These are phyloP conservation scores for Drosophila prolongata DNA, from an alignment of 2,888 invertebrate genomes.

Conservation along the genomic window DNA sequence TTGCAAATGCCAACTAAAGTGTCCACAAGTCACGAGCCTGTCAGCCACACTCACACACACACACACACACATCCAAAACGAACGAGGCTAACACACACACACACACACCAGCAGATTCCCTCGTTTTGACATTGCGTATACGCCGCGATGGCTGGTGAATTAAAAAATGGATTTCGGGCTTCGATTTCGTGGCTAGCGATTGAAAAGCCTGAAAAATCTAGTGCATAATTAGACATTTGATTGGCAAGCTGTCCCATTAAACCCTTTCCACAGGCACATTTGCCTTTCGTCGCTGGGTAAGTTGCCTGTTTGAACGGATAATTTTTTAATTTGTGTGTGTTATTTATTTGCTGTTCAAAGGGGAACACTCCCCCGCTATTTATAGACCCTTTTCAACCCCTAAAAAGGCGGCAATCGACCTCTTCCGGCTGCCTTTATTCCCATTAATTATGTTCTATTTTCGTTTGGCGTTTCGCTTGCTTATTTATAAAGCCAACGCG, in stretches of 20 bases:
- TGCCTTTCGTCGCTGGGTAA: not conserved
- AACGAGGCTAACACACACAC: not conserved
- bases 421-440: slow-evolving; percentile 40
- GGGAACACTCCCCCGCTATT: slow-evolving; percentile 10
- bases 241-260: not conserved
- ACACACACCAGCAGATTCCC: not conserved
- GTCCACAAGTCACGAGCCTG: slow-evolving; percentile 45
- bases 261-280: not conserved
- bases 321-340: slow-evolving; percentile 9
- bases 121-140: slow-evolving; percentile 27
- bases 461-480: slow-evolving; percentile 32
- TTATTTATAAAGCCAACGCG: slow-evolving; percentile 40
- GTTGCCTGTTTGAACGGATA: slow-evolving; percentile 12
- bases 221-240: slow-evolving; percentile 27
- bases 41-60: slow-evolving; percentile 3
- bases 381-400: slow-evolving; percentile 16
- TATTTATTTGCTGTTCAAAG: not conserved
- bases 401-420: slow-evolving; percentile 13
- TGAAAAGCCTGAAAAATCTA: slow-evolving; percentile 3
- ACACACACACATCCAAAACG: not conserved
- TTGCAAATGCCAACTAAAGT: slow-evolving; percentile 29
- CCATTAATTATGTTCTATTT: slow-evolving; percentile 56
- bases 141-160: slow-evolving; percentile 16
- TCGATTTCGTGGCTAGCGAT: not conserved
- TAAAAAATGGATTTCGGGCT: not conserved